Conservation (phyloP, 2,113 vertebrate genomes). For the Theristicus caerulescens region DNA sequence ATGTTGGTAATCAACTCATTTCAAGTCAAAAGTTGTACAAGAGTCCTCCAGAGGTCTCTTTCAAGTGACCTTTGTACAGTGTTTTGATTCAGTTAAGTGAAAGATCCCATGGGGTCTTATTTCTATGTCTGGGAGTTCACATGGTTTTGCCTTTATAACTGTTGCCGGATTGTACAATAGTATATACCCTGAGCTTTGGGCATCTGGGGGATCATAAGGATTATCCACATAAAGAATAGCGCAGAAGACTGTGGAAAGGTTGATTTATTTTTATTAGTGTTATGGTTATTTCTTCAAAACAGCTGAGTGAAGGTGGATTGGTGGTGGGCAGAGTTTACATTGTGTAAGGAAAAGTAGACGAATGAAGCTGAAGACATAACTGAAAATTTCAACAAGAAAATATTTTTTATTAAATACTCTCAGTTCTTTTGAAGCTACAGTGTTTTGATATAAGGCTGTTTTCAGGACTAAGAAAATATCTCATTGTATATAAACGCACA, state of each 20-base stretch:
- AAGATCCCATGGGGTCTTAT: background rate
- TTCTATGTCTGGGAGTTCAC: background rate
- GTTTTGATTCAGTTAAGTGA: background rate
- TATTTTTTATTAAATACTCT: background rate
- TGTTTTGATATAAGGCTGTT: background rate
- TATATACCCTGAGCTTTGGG: background rate
- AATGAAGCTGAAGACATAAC: background rate
- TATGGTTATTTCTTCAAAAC: background rate
- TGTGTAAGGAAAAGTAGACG: background rate
- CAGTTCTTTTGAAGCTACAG: background rate
- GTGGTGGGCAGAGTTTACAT: background rate
- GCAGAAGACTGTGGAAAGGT: background rate
- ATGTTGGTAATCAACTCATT: background rate
- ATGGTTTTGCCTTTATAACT: background rate
- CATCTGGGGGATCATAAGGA: background rate
- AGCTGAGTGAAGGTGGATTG: background rate
- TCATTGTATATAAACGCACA: background rate
- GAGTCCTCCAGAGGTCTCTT: background rate
- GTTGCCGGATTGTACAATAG: background rate
- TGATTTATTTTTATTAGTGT: background rate
- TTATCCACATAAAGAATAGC: background rate
- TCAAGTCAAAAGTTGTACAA: background rate
- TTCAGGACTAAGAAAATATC: background rate
- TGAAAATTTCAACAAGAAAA: background rate
- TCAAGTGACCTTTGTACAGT: background rate